A percentile compares a stretch with the other conserved stretches of the same genome.
These are phyloP conservation scores for Odontothrips loti DNA, from an alignment of 2,888 invertebrate genomes.

Conservation along the genomic window DNA sequence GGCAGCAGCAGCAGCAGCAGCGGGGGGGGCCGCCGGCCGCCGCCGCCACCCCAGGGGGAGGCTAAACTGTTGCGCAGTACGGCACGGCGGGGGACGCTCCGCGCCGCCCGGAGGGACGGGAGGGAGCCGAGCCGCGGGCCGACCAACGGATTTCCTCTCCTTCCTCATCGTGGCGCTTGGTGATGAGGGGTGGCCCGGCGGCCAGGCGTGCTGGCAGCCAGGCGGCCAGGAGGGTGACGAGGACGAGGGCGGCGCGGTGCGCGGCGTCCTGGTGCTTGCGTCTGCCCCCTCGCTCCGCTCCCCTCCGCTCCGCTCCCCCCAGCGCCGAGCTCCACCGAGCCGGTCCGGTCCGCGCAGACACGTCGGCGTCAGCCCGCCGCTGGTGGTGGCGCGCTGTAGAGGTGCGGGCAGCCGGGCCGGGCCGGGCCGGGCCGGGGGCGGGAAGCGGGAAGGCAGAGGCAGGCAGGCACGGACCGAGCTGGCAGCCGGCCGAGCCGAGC, in stretches of 20 bases:
- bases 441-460: background rate
- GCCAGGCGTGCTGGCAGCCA: background rate
- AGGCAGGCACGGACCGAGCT: background rate
- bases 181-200: background rate
- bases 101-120: background rate
- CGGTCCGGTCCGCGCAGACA: background rate
- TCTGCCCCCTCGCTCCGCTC: background rate
- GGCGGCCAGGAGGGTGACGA: slow-evolving; percentile 5
- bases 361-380: background rate
- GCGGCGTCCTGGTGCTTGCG: background rate
- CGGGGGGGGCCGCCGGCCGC: background rate
- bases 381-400: background rate
- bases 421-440: background rate
- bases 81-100: background rate
- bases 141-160: slow-evolving; percentile 12
- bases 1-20: too few species aligned
- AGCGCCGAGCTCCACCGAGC: background rate
- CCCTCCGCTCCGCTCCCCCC: background rate
- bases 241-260: background rate
- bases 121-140: background rate
- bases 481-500: background rate
- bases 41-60: background rate
- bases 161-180: slow-evolving; percentile 8
- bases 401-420: background rate
- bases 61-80: background rate